Base-by-base conservation (phyloP, 2,113 vertebrate species). In the Channa maculata region DNA sequence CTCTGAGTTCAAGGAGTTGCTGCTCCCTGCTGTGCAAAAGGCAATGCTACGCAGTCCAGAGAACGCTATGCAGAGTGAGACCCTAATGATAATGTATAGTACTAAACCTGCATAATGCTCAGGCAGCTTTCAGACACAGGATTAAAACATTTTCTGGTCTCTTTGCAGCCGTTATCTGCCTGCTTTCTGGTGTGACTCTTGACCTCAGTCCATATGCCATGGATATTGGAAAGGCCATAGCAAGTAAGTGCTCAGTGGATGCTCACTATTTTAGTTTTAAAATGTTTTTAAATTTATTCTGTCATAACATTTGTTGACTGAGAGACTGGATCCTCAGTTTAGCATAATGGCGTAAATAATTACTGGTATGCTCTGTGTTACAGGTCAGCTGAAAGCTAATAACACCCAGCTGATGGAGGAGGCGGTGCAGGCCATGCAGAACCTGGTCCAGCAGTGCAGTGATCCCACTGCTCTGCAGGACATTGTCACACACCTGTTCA, bases 141-240 rank as follows among this genome's bases (percentile, higher is more conserved):
- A 45, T 60, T 45, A 4, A 58, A 8, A 75, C 34, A 43, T 7
- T 65, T 0, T 75, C 33, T 72, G 6, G 2, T 84, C 41, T 74
- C 48, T 13, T 62, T 65, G n/a, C 86, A 99, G 98, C 98, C 2
- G 91, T 99, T 83, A 97, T 95, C 83, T 96, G 89, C 76, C 91
- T 99, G 81, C 86, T 99, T 0, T 93, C 96, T 0, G 94, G 95
- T 48, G 95, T 99, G 75, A 98, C 96, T 48, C 95, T 99, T 3
- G 98, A 99, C 84, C 96, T 99, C 68, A 99, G 98, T 89, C 97
- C 97, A 73, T 99, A 99, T 41, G 96, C 97, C 59, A 85, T 96
- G 89, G 98, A 99, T 82, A 96, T 99, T 0, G 93, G 96, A 68
- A 99, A 98, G 92, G 95, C 97, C 63, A 92, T 99, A 37, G 95